phyloP scores from a whole-genome alignment of 2,113 vertebrate genomes.

The Reinhardtius hippoglossoides region DNA sequence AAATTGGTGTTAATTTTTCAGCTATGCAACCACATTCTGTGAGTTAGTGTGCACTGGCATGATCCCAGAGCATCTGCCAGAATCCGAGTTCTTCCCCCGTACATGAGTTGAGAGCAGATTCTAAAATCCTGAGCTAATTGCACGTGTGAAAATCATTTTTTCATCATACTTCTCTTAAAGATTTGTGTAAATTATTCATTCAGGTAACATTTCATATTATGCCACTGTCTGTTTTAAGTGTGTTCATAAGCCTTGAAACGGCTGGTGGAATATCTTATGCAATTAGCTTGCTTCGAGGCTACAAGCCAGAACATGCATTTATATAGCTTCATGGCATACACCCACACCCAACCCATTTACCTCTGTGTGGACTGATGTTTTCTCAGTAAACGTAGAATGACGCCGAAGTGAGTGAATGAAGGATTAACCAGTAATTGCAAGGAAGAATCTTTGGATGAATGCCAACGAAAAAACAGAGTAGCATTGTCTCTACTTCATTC shows the following conservation, averaged over 20 bases:
- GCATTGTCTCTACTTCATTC: constrained; percentile 43
- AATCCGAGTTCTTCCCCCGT: constrained; percentile 14
- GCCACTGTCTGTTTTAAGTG: constrained; percentile 24
- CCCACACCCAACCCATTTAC: constrained; percentile 29
- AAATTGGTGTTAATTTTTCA: constrained; percentile 36
- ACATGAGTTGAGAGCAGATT: constrained; percentile 13
- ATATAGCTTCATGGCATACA: constrained; percentile 16
- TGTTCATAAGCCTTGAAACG: constrained; percentile 7
- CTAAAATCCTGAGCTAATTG: constrained; percentile 40
- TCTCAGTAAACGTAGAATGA: neutral
- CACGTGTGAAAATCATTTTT: constrained; percentile 39
- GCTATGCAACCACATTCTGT: neutral
- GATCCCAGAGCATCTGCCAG: constrained; percentile 21
- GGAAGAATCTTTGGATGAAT: constrained; percentile 27
- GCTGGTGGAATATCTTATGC: constrained; percentile 21
- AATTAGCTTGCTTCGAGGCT: constrained; percentile 38
- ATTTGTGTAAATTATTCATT: constrained; percentile 49
- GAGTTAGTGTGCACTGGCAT: neutral
- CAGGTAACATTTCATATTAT: constrained; percentile 33
- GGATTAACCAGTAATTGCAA: constrained; percentile 36
- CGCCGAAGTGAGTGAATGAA: constrained; percentile 12
- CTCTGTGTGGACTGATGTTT: constrained; percentile 44
- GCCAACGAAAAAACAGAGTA: constrained; percentile 35
- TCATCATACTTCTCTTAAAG: constrained; percentile 33
- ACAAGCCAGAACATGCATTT: constrained; percentile 58